Base-by-base conservation (phyloP, 2,888 invertebrate species). In the Charanyca ferruginea region DNA sequence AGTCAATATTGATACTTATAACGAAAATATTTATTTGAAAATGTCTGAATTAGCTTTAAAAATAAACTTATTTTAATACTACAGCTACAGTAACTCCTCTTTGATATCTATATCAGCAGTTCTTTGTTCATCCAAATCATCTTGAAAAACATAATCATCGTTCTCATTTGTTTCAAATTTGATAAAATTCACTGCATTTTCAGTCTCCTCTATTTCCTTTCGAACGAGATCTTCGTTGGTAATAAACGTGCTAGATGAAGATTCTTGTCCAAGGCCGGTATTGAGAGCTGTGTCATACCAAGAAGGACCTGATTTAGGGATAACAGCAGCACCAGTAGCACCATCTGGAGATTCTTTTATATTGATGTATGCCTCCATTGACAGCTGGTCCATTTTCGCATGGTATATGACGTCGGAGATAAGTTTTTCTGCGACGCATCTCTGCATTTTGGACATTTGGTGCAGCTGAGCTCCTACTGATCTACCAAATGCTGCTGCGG, bases 371-470 rank as follows among this genome's bases (percentile, higher is more conserved):
- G 78, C 38, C 3, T 48, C 44, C 48, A 57, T 41, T 7, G 73
- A 22, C 7, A 73, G 28, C 1, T 73, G 47, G 0, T 77, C 73
- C 77, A 73, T 45, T 32, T 73, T 73, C 41, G 44, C 73, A 11
- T 73, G 49, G 35, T 78, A 81, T 1, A 79, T 73, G n/a, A 79
- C 70, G 13, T 79, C 81, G 18, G 81, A 69, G 11, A 79, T 79
- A 9, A 81, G 66, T 65, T 79, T 79, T 53, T 79, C 79, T 9
- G 75, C 69, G 3, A 81, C 73, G 28, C 70, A 81, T 38, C 81
- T 61, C n/a, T 73, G 73, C 44, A 53, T 48, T 48, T 77, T 77
- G 22, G 55, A 49, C 25, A 73, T 22, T 3, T 73, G 48, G 18
- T 73, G 77, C 22, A 73, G 28, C 11, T 73, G 73, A 16, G 73